Base-by-base conservation (phyloP, 2,888 invertebrate genomes). In the Keiferia lycopersicella region DNA sequence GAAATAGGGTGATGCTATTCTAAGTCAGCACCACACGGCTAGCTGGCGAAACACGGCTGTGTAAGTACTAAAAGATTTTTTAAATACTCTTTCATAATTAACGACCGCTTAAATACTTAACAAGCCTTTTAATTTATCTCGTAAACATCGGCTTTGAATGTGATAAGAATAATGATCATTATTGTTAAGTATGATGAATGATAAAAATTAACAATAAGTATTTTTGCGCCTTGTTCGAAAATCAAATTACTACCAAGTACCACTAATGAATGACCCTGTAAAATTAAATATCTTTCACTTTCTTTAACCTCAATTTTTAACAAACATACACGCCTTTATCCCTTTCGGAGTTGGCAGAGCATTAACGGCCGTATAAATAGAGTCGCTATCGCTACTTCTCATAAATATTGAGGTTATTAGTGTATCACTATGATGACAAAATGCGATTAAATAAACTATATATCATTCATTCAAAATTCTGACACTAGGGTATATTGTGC, bases 161-260 rank as follows among this genome's bases (percentile, higher is more conserved):
- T 8, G 79, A 80, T 81, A 74, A 80, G 79, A 78, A 74, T 75
- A 18, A 59, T 48, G 62, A 45, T 45, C 16, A 45, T 45, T 45
- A 22, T 53, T 53, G 20, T 53, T 53, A 53, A 53, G 51, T 53
- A 53, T 22, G 22, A 53, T 26, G 7, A 53, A 53, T 53, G 51
- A 53, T 53, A 14, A 12, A 22, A 53, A 53, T 53, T 22, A 22
- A 22, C 11, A 50, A 50, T 18, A 50, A 53, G 51, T 22, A 14
- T 3, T 14, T 18, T 53, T 12, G 6, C 20, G 51, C 51, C 22
- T 53, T 22, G 22, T 22, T 45, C 8, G 18, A 12, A 53, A 53
- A 26, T 53, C 22, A 22, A 22, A 53, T 53, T 11, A 22, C 51
- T 14, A 14, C 51, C 51, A 53, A 53, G 22, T 53, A 53, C 20